Conservation (phyloP, 2,888 invertebrate species). For the Zhengitettix transpicula region DNA sequence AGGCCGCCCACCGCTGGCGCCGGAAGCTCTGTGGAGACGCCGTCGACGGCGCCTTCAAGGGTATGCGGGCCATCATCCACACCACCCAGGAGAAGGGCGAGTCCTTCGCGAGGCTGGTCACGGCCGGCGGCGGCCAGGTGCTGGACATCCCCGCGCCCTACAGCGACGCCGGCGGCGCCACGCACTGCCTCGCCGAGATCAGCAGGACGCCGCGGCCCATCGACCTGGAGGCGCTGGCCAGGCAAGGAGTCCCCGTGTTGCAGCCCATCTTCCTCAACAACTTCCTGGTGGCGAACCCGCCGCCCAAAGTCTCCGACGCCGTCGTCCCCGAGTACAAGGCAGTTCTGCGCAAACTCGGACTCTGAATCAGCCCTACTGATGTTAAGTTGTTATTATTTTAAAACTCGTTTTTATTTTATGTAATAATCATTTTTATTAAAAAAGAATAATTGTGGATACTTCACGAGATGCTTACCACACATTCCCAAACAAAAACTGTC, state of each 20-base stretch:
- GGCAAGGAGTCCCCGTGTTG: constrained; percentile 40
- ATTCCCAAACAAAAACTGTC: too few relatives aligned
- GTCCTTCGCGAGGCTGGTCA: constrained; percentile 50
- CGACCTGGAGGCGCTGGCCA: constrained; percentile 37
- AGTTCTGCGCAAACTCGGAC: too few relatives aligned
- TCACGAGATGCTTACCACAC: too few relatives aligned
- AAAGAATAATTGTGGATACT: too few relatives aligned
- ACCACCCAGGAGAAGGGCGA: constrained; percentile 40
- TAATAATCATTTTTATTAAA: too few relatives aligned
- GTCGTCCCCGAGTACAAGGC: constrained; percentile 8
- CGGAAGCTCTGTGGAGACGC: constrained; percentile 28
- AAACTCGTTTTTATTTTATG: too few relatives aligned
- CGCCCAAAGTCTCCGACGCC: constrained; percentile 1
- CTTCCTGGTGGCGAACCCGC: constrained; percentile 25
- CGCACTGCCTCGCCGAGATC: constrained; percentile 55
- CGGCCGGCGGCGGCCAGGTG: constrained; percentile 52
- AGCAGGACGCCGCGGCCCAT: constrained; percentile 29
- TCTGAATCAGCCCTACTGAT: too few relatives aligned
- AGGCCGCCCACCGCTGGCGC: constrained; percentile 42
- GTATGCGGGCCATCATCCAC: constrained; percentile 36
- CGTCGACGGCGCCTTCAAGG: constrained; percentile 32
- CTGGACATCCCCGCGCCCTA: constrained; percentile 22
- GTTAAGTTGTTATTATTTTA: too few relatives aligned
- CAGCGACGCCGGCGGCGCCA: constrained; percentile 34
- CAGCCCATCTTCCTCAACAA: constrained; percentile 44